These are phyloP conservation scores for Pinna nobilis DNA, from an alignment of 1,140 invertebrate genomes.

Conservation along the genomic window DNA sequence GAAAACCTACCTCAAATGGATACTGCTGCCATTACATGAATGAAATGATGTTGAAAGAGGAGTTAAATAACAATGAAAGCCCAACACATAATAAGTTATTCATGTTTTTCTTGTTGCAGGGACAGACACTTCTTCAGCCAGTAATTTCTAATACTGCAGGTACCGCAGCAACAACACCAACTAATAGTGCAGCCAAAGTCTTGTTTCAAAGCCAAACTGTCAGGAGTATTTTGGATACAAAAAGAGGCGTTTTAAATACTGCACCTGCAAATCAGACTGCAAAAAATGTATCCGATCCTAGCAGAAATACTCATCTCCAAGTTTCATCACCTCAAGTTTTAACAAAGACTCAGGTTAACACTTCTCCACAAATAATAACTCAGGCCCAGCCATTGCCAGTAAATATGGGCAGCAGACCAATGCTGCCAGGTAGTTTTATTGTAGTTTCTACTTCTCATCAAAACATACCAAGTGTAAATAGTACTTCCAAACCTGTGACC, in stretches of 20 bases:
- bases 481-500: conserved; percentile 9
- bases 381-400: background rate
- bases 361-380: background rate
- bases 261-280: background rate
- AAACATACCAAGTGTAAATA: background rate
- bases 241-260: background rate
- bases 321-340: background rate
- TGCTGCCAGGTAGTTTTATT: conserved; percentile 23
- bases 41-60: too few relatives aligned
- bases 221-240: conserved; percentile 36
- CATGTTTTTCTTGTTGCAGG: too few relatives aligned
- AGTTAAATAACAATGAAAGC: too few relatives aligned
- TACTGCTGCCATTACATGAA: too few relatives aligned
- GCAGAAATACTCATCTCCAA: background rate
- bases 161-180: too few relatives aligned
- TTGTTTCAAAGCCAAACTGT: conserved; percentile 43
- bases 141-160: too few relatives aligned
- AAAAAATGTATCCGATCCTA: background rate
- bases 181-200: too few relatives aligned
- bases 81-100: too few relatives aligned
- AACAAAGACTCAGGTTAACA: background rate
- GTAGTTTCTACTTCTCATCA: conserved; percentile 29
- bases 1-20: too few relatives aligned
- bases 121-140: too few relatives aligned
- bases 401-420: too few relatives aligned